A percentile compares a stretch with the other conserved stretches of the same genome.
phyloP scores from a whole-genome alignment of 2,888 invertebrate genomes.

The Cenopis cana region DNA sequence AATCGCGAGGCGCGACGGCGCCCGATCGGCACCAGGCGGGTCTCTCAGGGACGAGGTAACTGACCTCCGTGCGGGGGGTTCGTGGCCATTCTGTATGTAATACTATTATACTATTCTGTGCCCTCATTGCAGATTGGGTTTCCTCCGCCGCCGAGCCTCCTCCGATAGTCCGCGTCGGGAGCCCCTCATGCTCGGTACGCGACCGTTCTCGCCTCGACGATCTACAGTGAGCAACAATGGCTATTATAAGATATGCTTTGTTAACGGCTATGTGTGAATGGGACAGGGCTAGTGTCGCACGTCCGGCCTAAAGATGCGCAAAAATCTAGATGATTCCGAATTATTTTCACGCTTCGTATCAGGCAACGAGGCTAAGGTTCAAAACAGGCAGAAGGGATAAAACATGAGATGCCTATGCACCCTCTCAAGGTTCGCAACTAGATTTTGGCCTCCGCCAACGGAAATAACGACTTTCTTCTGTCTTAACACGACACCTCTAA shows the following conservation, averaged over 20 bases:
- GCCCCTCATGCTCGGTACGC: slow-evolving; percentile 72
- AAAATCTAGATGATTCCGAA: neutral
- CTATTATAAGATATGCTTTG: slow-evolving; percentile 86
- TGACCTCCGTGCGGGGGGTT: no score
- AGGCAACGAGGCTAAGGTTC: neutral
- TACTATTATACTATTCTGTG: neutral
- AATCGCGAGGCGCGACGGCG: no score
- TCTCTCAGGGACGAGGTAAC: no score
- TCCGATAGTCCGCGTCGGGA: slow-evolving; percentile 84
- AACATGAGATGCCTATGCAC: no score
- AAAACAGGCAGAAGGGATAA: no score
- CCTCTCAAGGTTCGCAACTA: no score
- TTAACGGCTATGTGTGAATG: slow-evolving; percentile 83
- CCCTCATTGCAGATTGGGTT: slow-evolving; percentile 72
- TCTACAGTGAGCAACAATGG: slow-evolving; percentile 85
- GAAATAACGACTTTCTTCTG: no score
- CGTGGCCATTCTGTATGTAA: no score
- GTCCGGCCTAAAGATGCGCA: neutral
- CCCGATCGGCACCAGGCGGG: no score
- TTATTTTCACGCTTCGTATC: neutral
- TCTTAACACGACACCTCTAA: no score
- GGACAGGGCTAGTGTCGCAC: slow-evolving; percentile 51
- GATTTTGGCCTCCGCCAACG: no score
- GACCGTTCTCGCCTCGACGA: slow-evolving; percentile 84
- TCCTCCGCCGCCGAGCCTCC: slow-evolving; percentile 81